Percentiles rank a stretch among this genome's conserved stretches.
Conservation (phyloP, 2,888 invertebrate genomes). For the Lissocephala sabroskyi region DNA sequence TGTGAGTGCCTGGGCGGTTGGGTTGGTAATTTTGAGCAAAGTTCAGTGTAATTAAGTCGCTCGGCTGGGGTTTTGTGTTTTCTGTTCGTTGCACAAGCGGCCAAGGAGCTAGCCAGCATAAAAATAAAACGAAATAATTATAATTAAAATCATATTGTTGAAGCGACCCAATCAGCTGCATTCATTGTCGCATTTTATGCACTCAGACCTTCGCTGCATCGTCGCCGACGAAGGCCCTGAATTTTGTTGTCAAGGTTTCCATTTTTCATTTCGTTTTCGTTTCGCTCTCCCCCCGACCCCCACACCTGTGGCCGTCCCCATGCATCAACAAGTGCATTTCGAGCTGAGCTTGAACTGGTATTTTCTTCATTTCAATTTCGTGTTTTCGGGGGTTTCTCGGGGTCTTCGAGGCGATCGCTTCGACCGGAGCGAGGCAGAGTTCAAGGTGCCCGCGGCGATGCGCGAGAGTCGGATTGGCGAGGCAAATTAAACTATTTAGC, state of each 20-base stretch:
- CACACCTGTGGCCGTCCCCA: too few species aligned
- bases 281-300: conserved; percentile 17
- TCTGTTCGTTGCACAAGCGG: conserved; percentile 25
- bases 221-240: conserved; percentile 39
- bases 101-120: neutral
- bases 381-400: conserved; percentile 12
- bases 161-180: conserved; percentile 36
- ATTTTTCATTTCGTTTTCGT: neutral
- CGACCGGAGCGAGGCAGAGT: conserved; percentile 36
- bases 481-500: too few species aligned
- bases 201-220: conserved; percentile 43
- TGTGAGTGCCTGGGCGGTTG: neutral
- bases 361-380: conserved; percentile 27
- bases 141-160: too few species aligned
- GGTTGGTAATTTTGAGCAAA: conserved; percentile 41
- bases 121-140: too few species aligned
- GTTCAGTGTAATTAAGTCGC: conserved; percentile 46
- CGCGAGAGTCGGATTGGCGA: too few species aligned
- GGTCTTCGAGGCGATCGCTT: conserved; percentile 12
- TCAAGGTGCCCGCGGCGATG: conserved; percentile 44
- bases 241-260: too few species aligned
- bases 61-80: conserved; percentile 19
- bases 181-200: conserved; percentile 47
- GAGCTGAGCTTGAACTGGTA: conserved; percentile 55
- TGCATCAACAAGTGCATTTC: conserved; percentile 56